Evolutionary conservation across 30 jellyfish, hydroid and myxozoan genomes (phyloP).

Genomic region (Hydractinia symbiolongicarpus): DNA sequence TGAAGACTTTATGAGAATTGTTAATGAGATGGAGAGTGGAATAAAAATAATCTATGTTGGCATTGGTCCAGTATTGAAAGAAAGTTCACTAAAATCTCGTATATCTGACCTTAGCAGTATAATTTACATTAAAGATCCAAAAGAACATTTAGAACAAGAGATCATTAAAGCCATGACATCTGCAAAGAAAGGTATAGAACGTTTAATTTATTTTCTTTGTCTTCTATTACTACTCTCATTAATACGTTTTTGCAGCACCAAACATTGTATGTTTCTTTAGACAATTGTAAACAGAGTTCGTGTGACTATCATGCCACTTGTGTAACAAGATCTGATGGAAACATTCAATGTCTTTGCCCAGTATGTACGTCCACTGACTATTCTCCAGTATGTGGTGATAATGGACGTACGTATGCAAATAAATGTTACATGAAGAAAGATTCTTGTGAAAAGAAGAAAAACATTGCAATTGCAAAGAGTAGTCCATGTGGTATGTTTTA

Average conservation of each 20-base stretch:
- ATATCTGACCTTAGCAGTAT: too few species aligned
- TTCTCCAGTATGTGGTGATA: conserved; percentile 63
- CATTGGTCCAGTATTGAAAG: neutral
- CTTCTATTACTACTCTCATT: too few species aligned
- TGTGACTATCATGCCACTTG: conserved; percentile 48
- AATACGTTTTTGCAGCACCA: neutral
- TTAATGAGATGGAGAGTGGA: neutral
- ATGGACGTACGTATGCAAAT: conserved; percentile 65
- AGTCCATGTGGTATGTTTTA: conserved; percentile 15
- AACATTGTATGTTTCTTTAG: conserved; percentile 10
- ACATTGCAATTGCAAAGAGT: conserved; percentile 1
- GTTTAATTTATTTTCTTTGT: neutral
- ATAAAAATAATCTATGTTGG: neutral
- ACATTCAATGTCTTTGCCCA: conserved; percentile 35
- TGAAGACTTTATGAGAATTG: neutral
- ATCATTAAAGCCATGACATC: neutral
- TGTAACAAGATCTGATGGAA: conserved; percentile 18
- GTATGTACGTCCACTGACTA: conserved; percentile 26
- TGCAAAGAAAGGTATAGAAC: neutral
- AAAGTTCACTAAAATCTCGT: too few species aligned
- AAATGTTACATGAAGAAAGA: conserved; percentile 45
- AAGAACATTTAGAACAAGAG: neutral
- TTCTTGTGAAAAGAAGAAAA: conserved; percentile 29
- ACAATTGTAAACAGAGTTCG: conserved; percentile 44
- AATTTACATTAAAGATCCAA: neutral